Base-by-base conservation (phyloP, 2,797 vertebrate species). In the Mormyrus hasselquistii region DNA sequence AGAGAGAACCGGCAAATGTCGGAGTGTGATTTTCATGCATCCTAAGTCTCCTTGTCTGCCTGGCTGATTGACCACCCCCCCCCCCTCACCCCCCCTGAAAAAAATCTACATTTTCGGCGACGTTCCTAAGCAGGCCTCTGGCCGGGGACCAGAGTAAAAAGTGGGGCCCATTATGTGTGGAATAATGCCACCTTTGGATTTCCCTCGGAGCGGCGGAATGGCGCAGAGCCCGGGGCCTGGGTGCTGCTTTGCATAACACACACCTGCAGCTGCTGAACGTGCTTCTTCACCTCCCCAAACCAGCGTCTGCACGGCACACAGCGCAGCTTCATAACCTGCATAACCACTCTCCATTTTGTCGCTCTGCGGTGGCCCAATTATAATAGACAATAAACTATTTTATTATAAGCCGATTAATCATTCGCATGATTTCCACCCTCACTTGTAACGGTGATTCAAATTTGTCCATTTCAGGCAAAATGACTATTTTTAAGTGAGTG, bases 161-260 rank as follows among this genome's bases (percentile, higher is more conserved):
- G 29, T 14, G 59, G 8, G 49, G 22, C 38, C 29, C 22, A 86
- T 89, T 69, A 52, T 53, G 52, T 57, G 25, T 16, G 53, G 55
- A 89, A 89, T 86, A 86, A 86, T 52, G 83, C 69, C 41, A 86
- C 88, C 25, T 73, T 34, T 85, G 88, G 41, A 65, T 89, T 89
- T 62, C 57, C 82, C 73, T 38, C 53, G 38, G 22, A 86, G 41
- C n/a, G 2, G 57, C 29, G 25, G 52, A 25, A 41, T 53, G 38
- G 62, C 44, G 10, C 12, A 2, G 41, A 29, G 84, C n/a, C 41
- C 83, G 34, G 57, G 44, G 57, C 47, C 29, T 34, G 50, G 6
- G 50, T 9, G 16, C 9, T 47, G 47, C 69, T 89, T 86, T 53
- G 83, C 83, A 73, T 86, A 76, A 89, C 59, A 84, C 59, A 76